Percentiles rank a stretch among this genome's conserved stretches.
Conservation (phyloP, 2,113 vertebrate species). For the Leucosticte australis region DNA sequence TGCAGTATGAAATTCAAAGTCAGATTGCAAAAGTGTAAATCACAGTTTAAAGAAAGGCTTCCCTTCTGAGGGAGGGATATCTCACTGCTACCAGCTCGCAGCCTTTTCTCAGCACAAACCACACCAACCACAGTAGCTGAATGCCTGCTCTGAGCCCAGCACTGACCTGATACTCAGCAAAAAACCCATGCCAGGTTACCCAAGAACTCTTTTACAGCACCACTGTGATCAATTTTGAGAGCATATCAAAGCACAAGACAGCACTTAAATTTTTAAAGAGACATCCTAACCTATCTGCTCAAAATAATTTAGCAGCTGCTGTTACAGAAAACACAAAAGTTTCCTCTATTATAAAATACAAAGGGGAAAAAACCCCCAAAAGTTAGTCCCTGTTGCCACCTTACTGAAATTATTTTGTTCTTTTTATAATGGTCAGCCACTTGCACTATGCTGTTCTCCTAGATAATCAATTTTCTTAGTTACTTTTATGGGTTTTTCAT, state of each 20-base stretch:
- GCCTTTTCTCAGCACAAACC: background rate
- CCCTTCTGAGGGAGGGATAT: background rate
- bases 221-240: background rate
- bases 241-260: background rate
- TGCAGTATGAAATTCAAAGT: background rate
- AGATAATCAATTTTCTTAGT: background rate
- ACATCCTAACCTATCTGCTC: background rate
- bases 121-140: background rate
- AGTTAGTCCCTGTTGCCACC: background rate
- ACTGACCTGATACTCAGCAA: background rate
- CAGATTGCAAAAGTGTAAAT: background rate
- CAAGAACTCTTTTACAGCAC: background rate
- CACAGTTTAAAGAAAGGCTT: background rate
- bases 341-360: background rate
- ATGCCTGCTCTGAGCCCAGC: fast-evolving
- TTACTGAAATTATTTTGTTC: background rate
- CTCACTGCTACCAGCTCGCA: background rate
- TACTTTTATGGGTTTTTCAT: background rate
- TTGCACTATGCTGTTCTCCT: background rate
- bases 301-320: background rate
- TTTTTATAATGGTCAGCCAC: background rate
- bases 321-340: background rate
- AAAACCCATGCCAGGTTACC: background rate
- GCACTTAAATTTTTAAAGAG: background rate
- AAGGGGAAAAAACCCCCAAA: fast-evolving